Base-by-base conservation (phyloP, 2,113 vertebrate genomes). In the Centropus unirufus region DNA sequence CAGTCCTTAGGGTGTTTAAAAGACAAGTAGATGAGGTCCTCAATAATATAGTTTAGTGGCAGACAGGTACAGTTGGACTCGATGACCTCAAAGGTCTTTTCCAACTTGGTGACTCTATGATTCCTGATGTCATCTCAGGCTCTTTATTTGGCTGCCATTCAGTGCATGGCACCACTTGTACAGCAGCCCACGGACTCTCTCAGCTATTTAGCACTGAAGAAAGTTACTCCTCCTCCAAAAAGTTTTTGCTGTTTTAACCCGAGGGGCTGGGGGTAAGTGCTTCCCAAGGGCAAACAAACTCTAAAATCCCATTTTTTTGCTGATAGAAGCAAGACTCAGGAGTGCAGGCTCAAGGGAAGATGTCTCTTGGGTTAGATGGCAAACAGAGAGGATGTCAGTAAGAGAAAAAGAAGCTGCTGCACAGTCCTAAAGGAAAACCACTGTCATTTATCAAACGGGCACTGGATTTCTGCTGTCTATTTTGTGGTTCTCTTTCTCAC, bases 241-340 rank as follows among this genome's bases (percentile, higher is more conserved):
- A 74, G 14, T 63, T 92, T 72, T 27, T 73, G 12, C 62, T 77
- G 17, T 83, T 87, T 73, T 63, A 91, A 86, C 55, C 61, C 21
- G 5, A 62, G 32, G 9, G 6, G 44, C 17, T 36, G 36, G 36
- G 36, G 36, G 51, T 64, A 61, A 49, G 12, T 10, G 4, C 32
- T 89, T 91, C 92, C 91, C 81, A 94, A 88, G 79, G 64, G 87
- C 44, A 91, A 85, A 51, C 26, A n/a, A 93, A 59, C 23, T 63
- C 58, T 34, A 1, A 9, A 83, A 73, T 54, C 6, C 4, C 21
- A 5, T 66, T 79, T 52, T 47, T 94, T 73, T 88, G 82, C 96
- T 96, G 92, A 90, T 75, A 85, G 79, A 34, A 93, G 91, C 78
- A 62, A 62, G 55, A 20, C 15, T 82, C 47, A 3, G 2, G 79